Conservation (phyloP, 2,888 invertebrate genomes). For the Morpho helenor region DNA sequence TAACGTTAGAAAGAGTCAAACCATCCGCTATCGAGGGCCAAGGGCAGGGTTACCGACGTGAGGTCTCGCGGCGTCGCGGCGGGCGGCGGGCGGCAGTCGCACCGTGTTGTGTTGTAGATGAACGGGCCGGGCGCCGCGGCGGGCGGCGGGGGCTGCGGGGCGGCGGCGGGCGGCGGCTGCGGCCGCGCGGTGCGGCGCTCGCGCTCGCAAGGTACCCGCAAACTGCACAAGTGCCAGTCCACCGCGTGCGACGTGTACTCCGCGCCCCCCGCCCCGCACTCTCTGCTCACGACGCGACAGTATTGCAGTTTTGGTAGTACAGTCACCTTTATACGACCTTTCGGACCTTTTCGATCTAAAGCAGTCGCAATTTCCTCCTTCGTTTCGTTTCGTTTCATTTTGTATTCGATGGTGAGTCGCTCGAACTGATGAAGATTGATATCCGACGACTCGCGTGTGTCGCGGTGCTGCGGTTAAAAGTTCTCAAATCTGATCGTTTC, state of each 20-base stretch:
- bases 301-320: constrained; percentile 98
- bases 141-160: constrained; percentile 73
- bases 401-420: constrained; percentile 30
- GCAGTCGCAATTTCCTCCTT: constrained; percentile 71
- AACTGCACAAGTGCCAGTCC: constrained; percentile 94
- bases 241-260: constrained; percentile 90
- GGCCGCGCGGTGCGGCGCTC: constrained; percentile 61
- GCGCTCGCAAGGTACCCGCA: constrained; percentile 96
- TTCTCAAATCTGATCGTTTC: neutral
- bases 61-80: constrained; percentile 7
- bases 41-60: too few relatives aligned
- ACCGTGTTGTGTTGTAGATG: constrained; percentile 81
- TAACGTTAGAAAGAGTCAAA: too few relatives aligned
- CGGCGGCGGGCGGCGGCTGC: constrained; percentile 31
- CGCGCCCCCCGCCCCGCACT: constrained; percentile 81
- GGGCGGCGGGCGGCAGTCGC: constrained; percentile 28
- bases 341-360: constrained; percentile 65
- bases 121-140: constrained; percentile 50
- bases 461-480: neutral
- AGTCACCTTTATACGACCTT: constrained; percentile 80
- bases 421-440: constrained; percentile 5
- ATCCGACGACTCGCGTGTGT: neutral
- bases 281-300: constrained; percentile 91
- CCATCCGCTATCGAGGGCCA: too few relatives aligned
- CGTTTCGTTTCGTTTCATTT: constrained; percentile 35